These are phyloP conservation scores for Montipora capricornis DNA, from an alignment of 64 coral and sea anemone genomes.

Conservation along the genomic window DNA sequence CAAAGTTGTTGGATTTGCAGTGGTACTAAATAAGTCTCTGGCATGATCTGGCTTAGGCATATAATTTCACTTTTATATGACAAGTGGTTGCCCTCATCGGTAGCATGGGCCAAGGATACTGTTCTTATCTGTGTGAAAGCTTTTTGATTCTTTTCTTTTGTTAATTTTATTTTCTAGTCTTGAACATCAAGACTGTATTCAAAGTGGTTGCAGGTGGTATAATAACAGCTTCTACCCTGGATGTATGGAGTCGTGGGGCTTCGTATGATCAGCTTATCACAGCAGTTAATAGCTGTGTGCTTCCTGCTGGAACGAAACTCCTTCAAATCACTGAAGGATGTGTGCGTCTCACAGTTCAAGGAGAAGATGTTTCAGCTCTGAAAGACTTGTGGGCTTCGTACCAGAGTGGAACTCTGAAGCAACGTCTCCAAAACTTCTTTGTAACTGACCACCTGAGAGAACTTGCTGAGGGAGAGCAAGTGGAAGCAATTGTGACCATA, in stretches of 20 bases:
- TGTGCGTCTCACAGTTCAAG: not conserved
- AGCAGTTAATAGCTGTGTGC: not conserved
- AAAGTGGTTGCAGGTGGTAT: constrained; percentile 13
- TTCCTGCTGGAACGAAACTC: not conserved
- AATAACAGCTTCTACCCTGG: constrained; percentile 1
- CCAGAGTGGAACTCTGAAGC: not conserved
- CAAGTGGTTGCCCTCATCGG: no score
- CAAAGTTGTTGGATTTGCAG: no score
- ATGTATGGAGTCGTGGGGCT: constrained; percentile 9
- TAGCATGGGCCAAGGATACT: no score
- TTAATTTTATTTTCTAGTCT: not conserved
- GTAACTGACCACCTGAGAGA: not conserved
- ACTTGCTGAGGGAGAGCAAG: not conserved
- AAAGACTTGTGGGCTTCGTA: not conserved
- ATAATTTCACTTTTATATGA: no score
- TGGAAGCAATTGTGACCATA: constrained; percentile 8
- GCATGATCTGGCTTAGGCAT: no score
- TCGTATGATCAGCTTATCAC: constrained; percentile 1
- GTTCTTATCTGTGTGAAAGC: no score
- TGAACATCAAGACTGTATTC: constrained; percentile 26
- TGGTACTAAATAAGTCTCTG: no score
- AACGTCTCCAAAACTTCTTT: not conserved
- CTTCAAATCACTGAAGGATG: not conserved
- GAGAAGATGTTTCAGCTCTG: not conserved
- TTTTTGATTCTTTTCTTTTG: not conserved